A percentile compares a stretch with the other conserved stretches of the same genome.
phyloP scores from a whole-genome alignment of 2,113 vertebrate species.

The Nothobranchius kuhntae region DNA sequence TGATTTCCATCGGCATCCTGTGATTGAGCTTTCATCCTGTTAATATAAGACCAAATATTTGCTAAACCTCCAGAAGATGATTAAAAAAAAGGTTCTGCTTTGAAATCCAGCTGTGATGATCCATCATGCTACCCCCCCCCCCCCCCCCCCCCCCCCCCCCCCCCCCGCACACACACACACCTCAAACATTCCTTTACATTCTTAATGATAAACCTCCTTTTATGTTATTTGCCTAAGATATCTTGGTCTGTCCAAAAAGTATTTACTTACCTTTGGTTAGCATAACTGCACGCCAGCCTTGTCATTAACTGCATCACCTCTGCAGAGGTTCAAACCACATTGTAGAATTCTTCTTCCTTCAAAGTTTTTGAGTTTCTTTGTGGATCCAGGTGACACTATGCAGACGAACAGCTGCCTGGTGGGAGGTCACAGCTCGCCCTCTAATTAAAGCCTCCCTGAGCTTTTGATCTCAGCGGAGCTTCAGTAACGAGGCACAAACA shows the following conservation, averaged over 20 bases:
- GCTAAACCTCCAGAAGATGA: too few species aligned
- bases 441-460: constrained; percentile 68
- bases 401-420: constrained; percentile 51
- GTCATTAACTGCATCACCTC: background rate
- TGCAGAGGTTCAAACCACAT: background rate
- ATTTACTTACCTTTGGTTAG: background rate
- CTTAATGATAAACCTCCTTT: too few species aligned
- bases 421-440: constrained; percentile 61
- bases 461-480: constrained; percentile 72
- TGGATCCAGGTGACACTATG: constrained; percentile 53
- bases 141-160: too few species aligned
- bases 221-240: too few species aligned
- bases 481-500: constrained; percentile 61
- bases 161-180: too few species aligned
- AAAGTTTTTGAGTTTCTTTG: constrained; percentile 21
- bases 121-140: background rate
- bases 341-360: constrained; percentile 13
- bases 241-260: too few species aligned
- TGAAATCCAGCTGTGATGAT: constrained; percentile 43
- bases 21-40: too few species aligned
- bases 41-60: too few species aligned
- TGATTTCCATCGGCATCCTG: too few species aligned
- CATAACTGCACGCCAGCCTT: background rate
- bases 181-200: background rate
- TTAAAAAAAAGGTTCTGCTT: constrained; percentile 12